These are phyloP conservation scores for Euura saliciscinereae DNA, from an alignment of 1,140 invertebrate genomes.

Conservation along the genomic window DNA sequence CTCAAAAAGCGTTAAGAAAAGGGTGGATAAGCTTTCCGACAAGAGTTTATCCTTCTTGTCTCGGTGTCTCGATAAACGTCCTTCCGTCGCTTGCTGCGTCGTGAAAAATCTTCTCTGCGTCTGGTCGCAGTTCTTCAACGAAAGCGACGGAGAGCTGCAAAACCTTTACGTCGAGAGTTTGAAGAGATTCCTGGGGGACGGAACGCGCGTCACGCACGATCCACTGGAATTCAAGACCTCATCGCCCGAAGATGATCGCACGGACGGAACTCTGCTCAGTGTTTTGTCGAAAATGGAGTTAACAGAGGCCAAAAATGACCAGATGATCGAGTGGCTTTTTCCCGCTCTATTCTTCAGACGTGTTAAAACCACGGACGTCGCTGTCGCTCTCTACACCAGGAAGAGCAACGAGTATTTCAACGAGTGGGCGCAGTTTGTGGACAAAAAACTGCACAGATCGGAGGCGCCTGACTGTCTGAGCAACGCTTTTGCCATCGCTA, in stretches of 20 bases:
- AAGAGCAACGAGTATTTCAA: constrained; percentile 37
- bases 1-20: constrained; percentile 18
- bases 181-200: constrained; percentile 29
- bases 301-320: constrained; percentile 30
- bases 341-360: constrained; percentile 29
- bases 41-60: constrained; percentile 37
- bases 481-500: constrained; percentile 35
- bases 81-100: constrained; percentile 41
- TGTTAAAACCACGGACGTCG: constrained; percentile 36
- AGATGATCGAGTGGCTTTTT: constrained; percentile 37
- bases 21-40: constrained; percentile 17
- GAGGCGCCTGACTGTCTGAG: constrained; percentile 27
- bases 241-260: constrained; percentile 17
- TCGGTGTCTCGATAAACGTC: constrained; percentile 32
- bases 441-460: constrained; percentile 29
- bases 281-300: constrained; percentile 47
- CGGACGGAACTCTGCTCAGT: constrained; percentile 33
- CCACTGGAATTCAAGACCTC: background rate
- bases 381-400: constrained; percentile 47
- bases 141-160: constrained; percentile 33
- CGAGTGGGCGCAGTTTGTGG: constrained; percentile 41
- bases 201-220: constrained; percentile 9
- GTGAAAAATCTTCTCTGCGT: constrained; percentile 42
- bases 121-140: constrained; percentile 24
- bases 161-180: constrained; percentile 37